Evolutionary conservation across 2,888 invertebrate genomes (phyloP), one percentile per base, ranked within the genome.

Genomic region (Napeogenes sylphis): DNA sequence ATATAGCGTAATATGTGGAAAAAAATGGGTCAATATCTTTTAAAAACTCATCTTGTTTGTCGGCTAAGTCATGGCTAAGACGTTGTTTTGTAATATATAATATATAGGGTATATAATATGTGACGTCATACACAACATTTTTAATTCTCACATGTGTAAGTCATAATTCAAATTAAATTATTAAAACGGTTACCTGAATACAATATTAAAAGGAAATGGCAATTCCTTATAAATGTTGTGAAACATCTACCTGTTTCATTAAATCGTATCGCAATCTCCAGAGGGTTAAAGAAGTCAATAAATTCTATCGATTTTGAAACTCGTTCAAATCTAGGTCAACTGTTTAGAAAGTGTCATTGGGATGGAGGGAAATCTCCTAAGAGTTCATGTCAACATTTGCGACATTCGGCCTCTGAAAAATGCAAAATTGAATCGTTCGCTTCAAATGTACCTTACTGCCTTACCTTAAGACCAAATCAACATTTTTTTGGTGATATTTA

Each of bases 301-400:
- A 58, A 59, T 55, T 55, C 54, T 21, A 38, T 45, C 59, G 51
- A 51, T 63, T 66, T 59, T 63, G 59, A 57, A 67, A 63, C 57
- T 56, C 45, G 47, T 56, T 59, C 51, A 60, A 65, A 68, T 65
- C 67, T 64, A 64, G 74, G 75, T 73, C 72, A 73, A 68, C 70
- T 70, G 69, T 68, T 75, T 74, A 67, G 74, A 73, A 74, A 76
- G 71, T 73, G 72, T 71, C 75, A 70, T 68, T 63, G 68, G 67
- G 66, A 67, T 53, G 63, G 46, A 62, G 68, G 69, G 74, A 77
- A 76, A 76, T 74, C 74, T 75, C 71, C 73, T 61, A 73, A 75
- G 74, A 72, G 68, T 64, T 65, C 70, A 69, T 73, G 76, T 75
- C 76, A 77, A 76, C 75, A 75, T 75, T 73, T 70, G 69, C 70